Conservation (phyloP, 2,797 vertebrate genomes). For the Myotis vivesi region DNA sequence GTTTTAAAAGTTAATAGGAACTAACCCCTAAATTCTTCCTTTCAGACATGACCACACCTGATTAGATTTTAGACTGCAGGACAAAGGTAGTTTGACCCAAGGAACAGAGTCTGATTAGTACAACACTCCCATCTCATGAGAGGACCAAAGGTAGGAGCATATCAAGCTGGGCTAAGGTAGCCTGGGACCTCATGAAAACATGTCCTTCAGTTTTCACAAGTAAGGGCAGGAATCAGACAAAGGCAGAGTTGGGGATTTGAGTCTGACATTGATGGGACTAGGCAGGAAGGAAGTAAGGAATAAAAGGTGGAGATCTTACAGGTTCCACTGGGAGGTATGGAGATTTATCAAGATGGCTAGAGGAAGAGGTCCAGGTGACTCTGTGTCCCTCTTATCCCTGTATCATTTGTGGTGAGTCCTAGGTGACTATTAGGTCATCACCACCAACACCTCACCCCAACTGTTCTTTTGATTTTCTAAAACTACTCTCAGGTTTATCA, state of each 20-base stretch:
- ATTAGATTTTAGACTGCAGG: neutral
- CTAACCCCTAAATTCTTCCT: neutral
- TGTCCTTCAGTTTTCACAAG: neutral
- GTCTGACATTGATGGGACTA: neutral
- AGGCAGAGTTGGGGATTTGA: neutral
- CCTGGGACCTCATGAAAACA: neutral
- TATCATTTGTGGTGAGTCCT: neutral
- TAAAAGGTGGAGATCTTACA: neutral
- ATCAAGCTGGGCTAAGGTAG: neutral
- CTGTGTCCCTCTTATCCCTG: neutral
- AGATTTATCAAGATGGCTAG: neutral
- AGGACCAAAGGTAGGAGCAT: neutral
- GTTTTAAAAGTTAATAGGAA: neutral
- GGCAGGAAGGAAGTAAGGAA: neutral
- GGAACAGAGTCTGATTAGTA: neutral
- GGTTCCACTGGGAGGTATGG: neutral
- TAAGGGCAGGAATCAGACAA: neutral
- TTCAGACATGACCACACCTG: neutral
- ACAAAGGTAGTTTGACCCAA: neutral
- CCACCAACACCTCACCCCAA: fast-evolving
- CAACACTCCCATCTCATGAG: neutral
- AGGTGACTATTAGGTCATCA: neutral
- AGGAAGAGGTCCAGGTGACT: neutral
- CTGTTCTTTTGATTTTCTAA: neutral
- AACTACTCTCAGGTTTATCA: neutral